Evolutionary conservation across 1,140 invertebrate genomes (phyloP), one percentile per base, ranked within the genome.

Genomic region (Aphelenchoides fujianensis): DNA sequence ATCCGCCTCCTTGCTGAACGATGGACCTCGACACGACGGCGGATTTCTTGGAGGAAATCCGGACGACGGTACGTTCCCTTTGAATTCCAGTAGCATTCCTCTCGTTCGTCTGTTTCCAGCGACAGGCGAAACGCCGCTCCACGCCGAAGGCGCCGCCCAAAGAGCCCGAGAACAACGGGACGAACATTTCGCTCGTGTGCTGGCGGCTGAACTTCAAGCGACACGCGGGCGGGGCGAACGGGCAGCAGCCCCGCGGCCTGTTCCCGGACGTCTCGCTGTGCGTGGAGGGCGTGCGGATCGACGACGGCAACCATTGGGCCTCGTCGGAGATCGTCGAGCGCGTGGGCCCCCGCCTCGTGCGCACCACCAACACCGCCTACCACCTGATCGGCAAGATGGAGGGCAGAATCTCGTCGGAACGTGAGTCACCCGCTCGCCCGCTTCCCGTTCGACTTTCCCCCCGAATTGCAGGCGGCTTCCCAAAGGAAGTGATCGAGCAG

Each of bases 301-400:
- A 48, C 12, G 23, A 23, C 23, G 41, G 41, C 23, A 48, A 48
- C 41, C 41, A 59, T 23, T 59, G 55, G 55, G 34, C 55, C 12
- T 7, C 55, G 28, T 59, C 55, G 12, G 55, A 59, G 19, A 19
- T 59, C 5, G 12, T 7, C 5, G 19, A 19, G 7, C 5, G 28
- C 5, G 55, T 7, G 28, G 5, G 7, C 5, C 5, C 5, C 7
- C 55, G 55, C 5, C 5, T 19, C 55, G 19, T 59, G 5, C 28
- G 34, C 5, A 59, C 55, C 5, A 19, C 5, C 12, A 7, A 5
- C 5, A 59, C 55, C 5, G 55, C 34, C 19, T 59, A 59, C 55
- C 12, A 5, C 28, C 55, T 59, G 19, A 32, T 59, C 5, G 55
- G 55, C 55, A 59, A 59, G 34, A 59, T 59, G 5, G 55, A 59